Evolutionary conservation across 2,113 vertebrate genomes (phyloP).

Genomic region (Talpa occidentalis): DNA sequence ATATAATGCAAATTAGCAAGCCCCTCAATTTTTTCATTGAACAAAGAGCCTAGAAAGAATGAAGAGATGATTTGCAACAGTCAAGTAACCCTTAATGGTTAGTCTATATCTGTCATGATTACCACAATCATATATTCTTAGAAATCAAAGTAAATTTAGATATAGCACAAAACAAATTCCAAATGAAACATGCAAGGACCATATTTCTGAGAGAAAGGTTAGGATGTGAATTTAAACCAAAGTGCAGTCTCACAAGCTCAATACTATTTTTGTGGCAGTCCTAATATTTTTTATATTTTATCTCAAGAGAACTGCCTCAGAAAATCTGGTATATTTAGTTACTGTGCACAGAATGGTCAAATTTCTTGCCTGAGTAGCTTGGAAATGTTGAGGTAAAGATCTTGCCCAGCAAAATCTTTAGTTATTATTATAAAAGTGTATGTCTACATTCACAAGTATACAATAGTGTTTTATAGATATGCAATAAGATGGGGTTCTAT

Average conservation of each 20-base stretch:
- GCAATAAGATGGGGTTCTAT: not conserved
- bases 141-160: slow-evolving; percentile 38
- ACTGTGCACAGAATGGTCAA: not conserved
- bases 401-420: not conserved
- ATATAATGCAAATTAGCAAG: not conserved
- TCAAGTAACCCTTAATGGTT: not conserved
- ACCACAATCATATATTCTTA: not conserved
- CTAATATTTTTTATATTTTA: not conserved
- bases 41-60: not conserved
- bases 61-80: not conserved
- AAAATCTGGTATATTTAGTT: not conserved
- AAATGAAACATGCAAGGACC: not conserved
- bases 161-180: not conserved
- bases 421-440: not conserved
- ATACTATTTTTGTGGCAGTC: not conserved
- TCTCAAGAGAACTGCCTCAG: not conserved
- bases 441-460: not conserved
- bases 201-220: not conserved
- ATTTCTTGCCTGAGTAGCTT: not conserved
- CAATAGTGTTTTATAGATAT: not conserved
- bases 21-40: not conserved
- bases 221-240: not conserved
- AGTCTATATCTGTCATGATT: not conserved
- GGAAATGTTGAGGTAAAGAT: not conserved
- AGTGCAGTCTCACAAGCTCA: not conserved